phyloP scores from a whole-genome alignment of 2,888 invertebrate species.

The Tenthredo livida region DNA sequence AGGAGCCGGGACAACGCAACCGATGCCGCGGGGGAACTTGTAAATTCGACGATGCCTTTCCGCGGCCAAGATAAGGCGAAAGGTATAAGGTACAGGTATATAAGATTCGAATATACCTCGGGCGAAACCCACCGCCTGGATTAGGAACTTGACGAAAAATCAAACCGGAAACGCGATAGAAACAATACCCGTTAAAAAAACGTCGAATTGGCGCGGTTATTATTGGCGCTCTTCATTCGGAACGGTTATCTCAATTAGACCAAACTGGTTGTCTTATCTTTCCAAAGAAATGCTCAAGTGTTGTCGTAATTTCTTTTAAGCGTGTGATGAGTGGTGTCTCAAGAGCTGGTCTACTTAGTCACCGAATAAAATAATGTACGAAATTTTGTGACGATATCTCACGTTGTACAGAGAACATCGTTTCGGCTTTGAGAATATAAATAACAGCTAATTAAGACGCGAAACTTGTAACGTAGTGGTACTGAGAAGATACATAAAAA shows the following conservation, averaged over 20 bases:
- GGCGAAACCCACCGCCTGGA: not conserved
- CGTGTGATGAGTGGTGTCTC: not conserved
- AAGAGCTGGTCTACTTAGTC: not conserved
- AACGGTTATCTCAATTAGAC: not conserved
- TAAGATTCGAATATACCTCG: not conserved
- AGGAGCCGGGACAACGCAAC: not conserved
- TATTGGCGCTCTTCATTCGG: not conserved
- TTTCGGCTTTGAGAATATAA: not conserved
- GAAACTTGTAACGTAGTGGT: not conserved
- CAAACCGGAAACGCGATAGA: not conserved
- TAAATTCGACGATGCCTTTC: conserved; percentile 33
- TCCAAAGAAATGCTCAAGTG: not conserved
- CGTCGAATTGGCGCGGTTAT: not conserved
- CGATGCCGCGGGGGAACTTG: conserved; percentile 11
- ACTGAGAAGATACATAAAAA: not conserved
- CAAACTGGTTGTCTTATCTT: not conserved
- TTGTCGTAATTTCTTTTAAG: not conserved
- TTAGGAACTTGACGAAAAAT: not conserved
- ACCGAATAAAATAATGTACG: not conserved
- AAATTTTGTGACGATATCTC: not conserved
- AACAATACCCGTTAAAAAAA: not conserved
- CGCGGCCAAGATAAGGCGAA: conserved; percentile 2
- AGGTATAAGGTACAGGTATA: not conserved
- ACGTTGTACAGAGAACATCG: not conserved
- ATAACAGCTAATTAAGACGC: not conserved